Base-by-base conservation (phyloP, 2,113 vertebrate genomes). In the Peromyscus leucopus region DNA sequence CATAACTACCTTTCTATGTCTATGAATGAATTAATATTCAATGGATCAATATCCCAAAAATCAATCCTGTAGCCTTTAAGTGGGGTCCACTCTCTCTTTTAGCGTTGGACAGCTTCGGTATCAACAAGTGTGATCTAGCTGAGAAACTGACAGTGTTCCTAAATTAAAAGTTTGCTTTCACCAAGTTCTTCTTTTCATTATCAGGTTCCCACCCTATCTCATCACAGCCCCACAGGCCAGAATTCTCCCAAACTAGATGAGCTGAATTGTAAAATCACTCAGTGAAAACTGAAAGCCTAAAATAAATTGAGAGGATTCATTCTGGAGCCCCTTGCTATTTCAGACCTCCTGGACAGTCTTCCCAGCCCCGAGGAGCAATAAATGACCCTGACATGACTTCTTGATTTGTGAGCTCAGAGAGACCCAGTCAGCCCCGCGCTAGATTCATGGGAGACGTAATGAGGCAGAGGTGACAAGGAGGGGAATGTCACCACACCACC, bases 241-340 rank as follows among this genome's bases (percentile, higher is more conserved):
- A 48, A 57, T 94, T 94, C 67, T 95, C 83, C 46, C 69, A 51
- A 94, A 11, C 51, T 69, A 74, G 33, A 97, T 75, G 85, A 95
- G 97, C 90, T 97, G 97, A 97, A 98, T 96, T 97, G 80, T 63
- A n/a, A 67, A 96, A 89, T 95, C 26, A 87, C 46, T 93, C 39
- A 28, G 46, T 94, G 76, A 93, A 97, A 98, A 97, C 9, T 8
- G 85, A 85, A 97, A 93, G 91, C 89, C 92, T 82, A 96, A 98
- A 98, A 98, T 98, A 98, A 98, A 96, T 46, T 93, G 89, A 72
- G 84, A 91, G 98, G 98, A 98, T 95, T 98, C 98, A 98, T 97
- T 78, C 92, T 51, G 87, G 82, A 96, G 93, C 11, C 2, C 89
- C 94, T 96, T 87, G 2, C 78, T 98, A 88, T 96, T 97, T 98